Base-by-base conservation (phyloP, 2,888 invertebrate genomes). In the Dryadula phaetusa region DNA sequence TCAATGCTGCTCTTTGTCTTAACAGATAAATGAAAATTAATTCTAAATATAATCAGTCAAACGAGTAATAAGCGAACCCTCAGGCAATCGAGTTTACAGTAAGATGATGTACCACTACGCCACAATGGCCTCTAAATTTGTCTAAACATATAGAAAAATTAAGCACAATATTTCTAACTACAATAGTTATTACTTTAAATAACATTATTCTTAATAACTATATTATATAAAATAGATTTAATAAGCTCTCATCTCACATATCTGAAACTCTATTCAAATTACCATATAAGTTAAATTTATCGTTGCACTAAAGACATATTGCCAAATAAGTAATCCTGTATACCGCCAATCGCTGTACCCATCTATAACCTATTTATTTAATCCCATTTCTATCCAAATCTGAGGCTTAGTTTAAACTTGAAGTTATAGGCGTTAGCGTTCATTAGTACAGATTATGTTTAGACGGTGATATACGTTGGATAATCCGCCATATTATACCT, bases 301-400 rank as follows among this genome's bases (percentile, higher is more conserved):
- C 56, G 56, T 0, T 37, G 37, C 56, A 60, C 42, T 44, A 60
- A 32, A 60, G 44, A 60, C 20, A 60, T 42, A 60, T 32, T 28
- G 60, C 44, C 60, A 46, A 60, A 60, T 60, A 60, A 32, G 16
- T 46, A 60, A 60, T 46, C 60, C 44, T 42, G 42, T 60, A 46
- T 60, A 60, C 49, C 28, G 52, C 64, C 61, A 40, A 67, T 70
- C n/a, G 62, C 67, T 56, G 53, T 63, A 44, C 22, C 64, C 66
- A 71, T 71, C 69, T 34, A 69, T 69, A 64, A 64, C 56, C 66
- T 66, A 66, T 69, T 70, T 70, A 62, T 71, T 64, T 71, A 71
- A 71, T 71, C 69, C 65, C 22, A 66, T 69, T 67, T 79, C 77
- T 76, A 80, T 78, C 82, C 76, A 75, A 73, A 70, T 76, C 74